These are phyloP conservation scores for Drosophila quadrilineata DNA, from an alignment of 1,140 invertebrate species.

Conservation along the genomic window DNA sequence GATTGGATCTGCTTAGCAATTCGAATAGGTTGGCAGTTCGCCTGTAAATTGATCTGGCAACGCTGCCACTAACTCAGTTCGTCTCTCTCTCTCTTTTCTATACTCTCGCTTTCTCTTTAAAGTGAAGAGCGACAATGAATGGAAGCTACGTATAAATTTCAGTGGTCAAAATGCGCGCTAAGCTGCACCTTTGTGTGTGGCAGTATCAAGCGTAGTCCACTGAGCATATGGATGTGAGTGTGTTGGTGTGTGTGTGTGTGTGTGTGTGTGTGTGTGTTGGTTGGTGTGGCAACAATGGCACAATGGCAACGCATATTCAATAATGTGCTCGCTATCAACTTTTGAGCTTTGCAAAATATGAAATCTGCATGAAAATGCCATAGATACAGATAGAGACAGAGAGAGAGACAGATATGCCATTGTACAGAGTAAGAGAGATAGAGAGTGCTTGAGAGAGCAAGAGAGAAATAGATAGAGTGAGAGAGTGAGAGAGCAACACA, in stretches of 20 bases:
- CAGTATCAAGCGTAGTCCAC: constrained; percentile 17
- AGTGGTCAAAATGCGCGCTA: constrained; percentile 65
- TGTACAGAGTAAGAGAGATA: no score
- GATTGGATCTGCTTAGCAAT: constrained; percentile 1
- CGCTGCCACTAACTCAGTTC: not conserved
- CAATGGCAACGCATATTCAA: constrained; percentile 70
- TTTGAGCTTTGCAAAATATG: constrained; percentile 63
- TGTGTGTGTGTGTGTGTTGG: constrained; percentile 18
- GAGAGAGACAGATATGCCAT: no score
- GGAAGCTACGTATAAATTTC: constrained; percentile 67
- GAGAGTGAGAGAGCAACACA: constrained; percentile 53
- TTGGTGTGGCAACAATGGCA: constrained; percentile 47
- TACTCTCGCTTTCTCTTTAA: constrained; percentile 51
- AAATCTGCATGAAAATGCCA: constrained; percentile 45
- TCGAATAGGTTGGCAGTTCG: constrained; percentile 29
- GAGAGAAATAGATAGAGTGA: no score
- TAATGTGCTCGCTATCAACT: constrained; percentile 75
- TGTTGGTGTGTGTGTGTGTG: not conserved
- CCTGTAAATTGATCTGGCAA: constrained; percentile 41
- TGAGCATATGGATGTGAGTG: not conserved
- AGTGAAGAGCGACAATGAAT: constrained; percentile 21
- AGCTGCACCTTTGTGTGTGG: constrained; percentile 46
- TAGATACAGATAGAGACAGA: not conserved
- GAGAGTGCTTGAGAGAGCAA: not conserved
- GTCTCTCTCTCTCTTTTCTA: not conserved